A percentile compares a stretch with the other conserved stretches of the same genome.
phyloP scores from a whole-genome alignment of 2,113 vertebrate species.

The Anser brachyrhynchus region DNA sequence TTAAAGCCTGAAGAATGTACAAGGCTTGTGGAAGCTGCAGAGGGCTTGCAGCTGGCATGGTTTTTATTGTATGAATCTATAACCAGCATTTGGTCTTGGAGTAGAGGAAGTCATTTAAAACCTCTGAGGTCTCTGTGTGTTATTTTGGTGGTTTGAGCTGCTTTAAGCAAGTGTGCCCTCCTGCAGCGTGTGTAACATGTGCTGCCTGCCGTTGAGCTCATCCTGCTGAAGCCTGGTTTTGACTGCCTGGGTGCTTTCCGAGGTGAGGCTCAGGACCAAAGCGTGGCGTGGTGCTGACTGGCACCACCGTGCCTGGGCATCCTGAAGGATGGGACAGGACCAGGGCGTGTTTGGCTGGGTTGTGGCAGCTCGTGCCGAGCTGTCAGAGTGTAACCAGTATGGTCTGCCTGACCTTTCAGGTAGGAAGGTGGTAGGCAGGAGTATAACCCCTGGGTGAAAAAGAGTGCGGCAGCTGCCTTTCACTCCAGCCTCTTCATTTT shows the following conservation, averaged over 20 bases:
- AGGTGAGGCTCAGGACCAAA: neutral
- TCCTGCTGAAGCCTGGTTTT: neutral
- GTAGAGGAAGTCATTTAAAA: neutral
- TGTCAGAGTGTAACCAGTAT: fast-evolving
- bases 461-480: neutral
- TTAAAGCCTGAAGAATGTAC: neutral
- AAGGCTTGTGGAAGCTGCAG: neutral
- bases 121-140: neutral
- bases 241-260: fast-evolving
- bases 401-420: fast-evolving
- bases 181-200: neutral
- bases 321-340: neutral
- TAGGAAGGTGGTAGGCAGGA: neutral
- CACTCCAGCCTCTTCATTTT: neutral
- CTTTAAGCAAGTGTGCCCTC: neutral
- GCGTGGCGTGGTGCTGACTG: too few relatives aligned
- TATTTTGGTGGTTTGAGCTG: neutral
- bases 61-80: neutral
- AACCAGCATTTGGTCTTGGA: neutral
- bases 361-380: neutral
- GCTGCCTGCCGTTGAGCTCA: neutral
- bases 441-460: neutral
- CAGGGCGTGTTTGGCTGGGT: neutral
- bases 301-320: neutral
- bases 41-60: neutral